Evolutionary conservation across 2,113 vertebrate species (phyloP).

Genomic region (Egretta garzetta): DNA sequence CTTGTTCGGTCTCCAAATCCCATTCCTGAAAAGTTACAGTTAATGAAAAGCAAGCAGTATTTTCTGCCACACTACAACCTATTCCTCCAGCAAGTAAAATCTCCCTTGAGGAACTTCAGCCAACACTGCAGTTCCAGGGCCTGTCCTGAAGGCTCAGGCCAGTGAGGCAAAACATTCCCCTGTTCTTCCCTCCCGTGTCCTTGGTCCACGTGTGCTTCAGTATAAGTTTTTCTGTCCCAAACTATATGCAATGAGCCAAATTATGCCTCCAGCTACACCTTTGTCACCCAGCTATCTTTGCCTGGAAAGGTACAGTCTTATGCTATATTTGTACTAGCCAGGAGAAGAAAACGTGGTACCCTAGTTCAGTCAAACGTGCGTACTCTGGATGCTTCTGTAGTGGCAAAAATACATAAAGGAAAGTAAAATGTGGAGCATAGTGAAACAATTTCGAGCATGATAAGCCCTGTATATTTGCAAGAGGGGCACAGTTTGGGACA

Average conservation of each 20-base stretch:
- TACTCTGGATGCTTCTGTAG: background rate
- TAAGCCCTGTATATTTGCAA: background rate
- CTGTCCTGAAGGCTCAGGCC: background rate
- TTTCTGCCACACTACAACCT: background rate
- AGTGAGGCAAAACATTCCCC: background rate
- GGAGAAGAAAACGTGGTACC: background rate
- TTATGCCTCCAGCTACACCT: background rate
- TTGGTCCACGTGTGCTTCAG: background rate
- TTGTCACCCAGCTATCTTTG: background rate
- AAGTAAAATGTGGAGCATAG: background rate
- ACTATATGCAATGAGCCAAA: background rate
- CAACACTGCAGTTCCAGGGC: background rate
- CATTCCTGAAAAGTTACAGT: conserved; percentile 86
- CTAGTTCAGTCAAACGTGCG: background rate
- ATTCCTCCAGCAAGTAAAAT: background rate
- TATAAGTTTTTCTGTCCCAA: background rate
- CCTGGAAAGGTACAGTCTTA: background rate
- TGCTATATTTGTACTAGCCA: background rate
- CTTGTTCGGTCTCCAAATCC: conserved; percentile 97
- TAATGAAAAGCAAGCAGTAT: background rate
- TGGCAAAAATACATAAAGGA: background rate
- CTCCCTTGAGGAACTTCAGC: background rate
- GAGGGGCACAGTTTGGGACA: background rate
- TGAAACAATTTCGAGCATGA: background rate
- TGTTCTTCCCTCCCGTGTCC: background rate